These are phyloP conservation scores for Mormyrus iriodes DNA, from an alignment of 2,113 vertebrate genomes.

Conservation along the genomic window DNA sequence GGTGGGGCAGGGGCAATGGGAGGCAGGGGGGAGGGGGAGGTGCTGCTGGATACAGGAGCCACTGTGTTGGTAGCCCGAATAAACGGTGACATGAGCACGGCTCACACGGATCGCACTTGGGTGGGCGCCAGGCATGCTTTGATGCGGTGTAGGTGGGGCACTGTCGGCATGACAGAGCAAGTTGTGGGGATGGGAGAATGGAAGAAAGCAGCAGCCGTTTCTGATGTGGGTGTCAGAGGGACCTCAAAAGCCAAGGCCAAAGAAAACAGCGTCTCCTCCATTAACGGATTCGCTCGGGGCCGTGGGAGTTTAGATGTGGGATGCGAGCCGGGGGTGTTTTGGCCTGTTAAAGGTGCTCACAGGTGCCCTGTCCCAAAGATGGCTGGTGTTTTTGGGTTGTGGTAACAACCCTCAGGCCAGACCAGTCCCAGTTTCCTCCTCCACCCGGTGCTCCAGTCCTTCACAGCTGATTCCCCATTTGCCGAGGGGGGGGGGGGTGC, in stretches of 20 bases:
- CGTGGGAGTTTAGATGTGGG: background rate
- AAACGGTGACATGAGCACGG: background rate
- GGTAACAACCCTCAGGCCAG: background rate
- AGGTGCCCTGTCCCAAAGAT: background rate
- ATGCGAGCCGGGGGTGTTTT: background rate
- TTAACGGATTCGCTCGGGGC: background rate
- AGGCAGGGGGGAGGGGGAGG: background rate
- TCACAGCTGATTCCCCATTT: constrained; percentile 2
- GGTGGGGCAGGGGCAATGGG: background rate
- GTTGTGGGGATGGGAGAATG: background rate
- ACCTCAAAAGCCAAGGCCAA: background rate
- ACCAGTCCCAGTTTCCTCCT: background rate
- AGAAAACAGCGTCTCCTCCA: background rate
- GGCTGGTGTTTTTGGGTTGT: background rate
- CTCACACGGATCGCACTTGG: background rate
- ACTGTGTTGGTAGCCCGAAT: background rate
- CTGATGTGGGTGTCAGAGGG: background rate
- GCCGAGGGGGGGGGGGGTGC: background rate
- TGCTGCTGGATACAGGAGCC: background rate
- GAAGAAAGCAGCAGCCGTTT: background rate
- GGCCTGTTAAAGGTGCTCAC: background rate
- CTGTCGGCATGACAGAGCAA: background rate
- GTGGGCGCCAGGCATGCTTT: background rate
- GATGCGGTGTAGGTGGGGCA: background rate
- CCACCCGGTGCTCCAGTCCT: background rate